Conservation (phyloP, 2,888 invertebrate species). For the Phorcus lineatus region DNA sequence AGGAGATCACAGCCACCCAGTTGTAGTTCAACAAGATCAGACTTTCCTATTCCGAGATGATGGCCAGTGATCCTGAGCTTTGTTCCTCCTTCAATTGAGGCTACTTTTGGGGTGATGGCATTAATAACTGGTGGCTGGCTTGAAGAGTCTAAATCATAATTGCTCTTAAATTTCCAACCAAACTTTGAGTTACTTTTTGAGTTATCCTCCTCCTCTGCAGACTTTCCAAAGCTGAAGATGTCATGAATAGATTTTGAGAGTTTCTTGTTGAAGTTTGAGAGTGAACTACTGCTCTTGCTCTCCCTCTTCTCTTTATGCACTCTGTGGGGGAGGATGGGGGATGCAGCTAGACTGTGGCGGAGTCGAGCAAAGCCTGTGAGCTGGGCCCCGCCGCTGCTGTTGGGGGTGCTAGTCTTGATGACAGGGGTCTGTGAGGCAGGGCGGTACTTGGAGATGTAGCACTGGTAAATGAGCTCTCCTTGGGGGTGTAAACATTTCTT, state of each 20-base stretch:
- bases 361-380: slow-evolving; percentile 44
- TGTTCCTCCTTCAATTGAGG: slow-evolving; percentile 66
- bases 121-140: slow-evolving; percentile 65
- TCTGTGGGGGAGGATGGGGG: slow-evolving; percentile 32
- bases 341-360: slow-evolving; percentile 39
- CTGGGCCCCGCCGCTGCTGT: slow-evolving; percentile 26
- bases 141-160: slow-evolving; percentile 52
- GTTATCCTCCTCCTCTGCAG: slow-evolving; percentile 36
- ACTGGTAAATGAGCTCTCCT: slow-evolving; percentile 70
- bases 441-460: slow-evolving; percentile 67
- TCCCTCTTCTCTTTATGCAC: slow-evolving; percentile 39
- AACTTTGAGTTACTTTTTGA: slow-evolving; percentile 41
- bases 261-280: slow-evolving; percentile 66
- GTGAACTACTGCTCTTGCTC: slow-evolving; percentile 43
- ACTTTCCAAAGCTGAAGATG: slow-evolving; percentile 59
- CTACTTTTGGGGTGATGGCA: slow-evolving; percentile 64
- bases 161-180: slow-evolving; percentile 52
- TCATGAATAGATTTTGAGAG: slow-evolving; percentile 68
- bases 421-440: slow-evolving; percentile 29
- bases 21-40: slow-evolving; percentile 68
- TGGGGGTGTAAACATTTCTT: slow-evolving; percentile 70
- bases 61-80: slow-evolving; percentile 66
- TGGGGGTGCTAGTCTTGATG: slow-evolving; percentile 30
- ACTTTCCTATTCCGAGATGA: slow-evolving; percentile 68
- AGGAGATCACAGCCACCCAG: slow-evolving; percentile 71